Evolutionary conservation across 2,797 vertebrate species (phyloP), one percentile per base, ranked within the genome.

Genomic region (Myioborus miniatus): DNA sequence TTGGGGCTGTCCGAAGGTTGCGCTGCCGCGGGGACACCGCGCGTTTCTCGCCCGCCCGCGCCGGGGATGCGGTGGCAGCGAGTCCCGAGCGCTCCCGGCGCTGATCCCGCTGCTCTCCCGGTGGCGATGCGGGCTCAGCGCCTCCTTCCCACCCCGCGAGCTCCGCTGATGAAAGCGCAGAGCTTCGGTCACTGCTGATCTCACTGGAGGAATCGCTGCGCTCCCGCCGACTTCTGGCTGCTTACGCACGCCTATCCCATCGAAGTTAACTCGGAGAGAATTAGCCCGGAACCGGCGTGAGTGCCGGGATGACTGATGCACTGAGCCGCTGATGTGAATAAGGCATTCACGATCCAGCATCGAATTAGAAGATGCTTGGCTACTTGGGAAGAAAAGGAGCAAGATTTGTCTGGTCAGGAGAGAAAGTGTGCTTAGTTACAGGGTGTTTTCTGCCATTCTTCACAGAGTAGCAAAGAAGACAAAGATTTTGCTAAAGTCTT

Each of bases 341-440:
- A 58, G 39, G 80, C 85, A 8, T 13, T 79, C 82, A 18, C 8
- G 1, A 24, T 63, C 85, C 76, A 56, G 80, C 30, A 27, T 44
- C n/a, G 5, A 59, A 65, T 88, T 92, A 32, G 12, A 50, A 81
- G 90, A 82, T 64, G 72, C 72, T 67, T 91, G 79, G 67, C 32
- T 91, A 32, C 76, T 76, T 67, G 70, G 55, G 76, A 93, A 93
- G 72, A 78, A 92, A 89, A 92, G 37, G 55, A 85, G 23, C 26
- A 11, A 50, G 22, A 26, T 86, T 63, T 63, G 32, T 37, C 59
- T 58, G 58, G 47, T 83, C 36, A 37, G 52, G 29, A 89, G 55
- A 64, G 46, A 71, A 69, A 46, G 29, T 52, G 47, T 67, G 76
- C 34, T 81, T 37, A 39, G 52, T 69, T 85, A 39, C 37, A 63